Percentiles rank a stretch among this genome's conserved stretches.
These are phyloP conservation scores for Isurus oxyrinchus DNA, from an alignment of 2,113 vertebrate species.

Conservation along the genomic window DNA sequence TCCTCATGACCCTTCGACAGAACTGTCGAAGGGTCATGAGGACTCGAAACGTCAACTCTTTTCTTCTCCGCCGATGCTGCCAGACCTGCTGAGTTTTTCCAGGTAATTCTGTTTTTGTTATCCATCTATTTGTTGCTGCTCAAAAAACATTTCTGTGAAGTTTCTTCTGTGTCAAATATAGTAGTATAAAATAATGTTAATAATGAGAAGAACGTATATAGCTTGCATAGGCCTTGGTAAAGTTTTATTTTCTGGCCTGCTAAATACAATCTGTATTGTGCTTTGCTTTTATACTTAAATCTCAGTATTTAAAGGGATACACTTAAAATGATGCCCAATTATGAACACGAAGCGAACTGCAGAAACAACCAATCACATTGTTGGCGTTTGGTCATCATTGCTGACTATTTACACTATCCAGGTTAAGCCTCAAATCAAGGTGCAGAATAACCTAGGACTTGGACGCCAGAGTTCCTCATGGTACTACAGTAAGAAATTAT, in stretches of 20 bases:
- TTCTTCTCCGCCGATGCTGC: too few species aligned
- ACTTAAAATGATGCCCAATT: background rate
- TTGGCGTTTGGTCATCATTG: background rate
- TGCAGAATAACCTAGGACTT: background rate
- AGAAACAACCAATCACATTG: background rate
- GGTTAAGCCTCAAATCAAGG: background rate
- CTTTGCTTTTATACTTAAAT: background rate
- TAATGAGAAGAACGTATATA: background rate
- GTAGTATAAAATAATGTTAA: background rate
- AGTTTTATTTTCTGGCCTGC: background rate
- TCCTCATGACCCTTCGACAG: too few species aligned
- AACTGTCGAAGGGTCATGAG: too few species aligned
- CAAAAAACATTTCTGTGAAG: background rate
- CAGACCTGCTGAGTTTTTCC: too few species aligned
- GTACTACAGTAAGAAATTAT: background rate
- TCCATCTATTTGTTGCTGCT: background rate
- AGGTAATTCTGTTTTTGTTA: too few species aligned
- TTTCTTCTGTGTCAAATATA: background rate
- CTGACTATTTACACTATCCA: background rate
- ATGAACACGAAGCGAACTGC: background rate
- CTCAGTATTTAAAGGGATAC: background rate
- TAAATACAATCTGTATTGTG: background rate
- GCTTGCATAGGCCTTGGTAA: background rate
- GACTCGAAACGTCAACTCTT: too few species aligned
- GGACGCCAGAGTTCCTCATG: background rate